Base-by-base conservation (phyloP, 2,888 invertebrate genomes). In the Noctua pronuba region DNA sequence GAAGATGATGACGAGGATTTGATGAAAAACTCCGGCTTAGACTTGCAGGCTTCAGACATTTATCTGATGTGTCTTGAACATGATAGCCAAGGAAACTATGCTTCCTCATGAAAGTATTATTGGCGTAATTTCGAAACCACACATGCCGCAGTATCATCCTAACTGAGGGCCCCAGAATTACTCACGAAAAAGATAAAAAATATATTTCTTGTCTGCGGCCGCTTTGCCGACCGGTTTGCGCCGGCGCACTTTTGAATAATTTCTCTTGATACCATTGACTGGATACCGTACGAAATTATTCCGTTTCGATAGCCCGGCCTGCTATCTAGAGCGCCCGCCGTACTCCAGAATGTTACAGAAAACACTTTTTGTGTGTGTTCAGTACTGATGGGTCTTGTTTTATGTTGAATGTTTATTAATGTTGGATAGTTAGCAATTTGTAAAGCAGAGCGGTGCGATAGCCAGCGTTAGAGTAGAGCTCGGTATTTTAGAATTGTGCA, bases 171-270 rank as follows among this genome's bases (percentile, higher is more conserved):
- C 81, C 74, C 77, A 79, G 73, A 83, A 83, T 88, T 85, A 83
- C 73, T 86, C 84, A 83, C 77, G 74, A 87, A 91, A 90, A 88
- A 84, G 74, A 67, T 49, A 76, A 88, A 89, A 90, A 88, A 87
- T 81, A 73, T 81, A 62, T 80, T 83, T 73, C 83, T 79, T 75
- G 80, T 76, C 66, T 74, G 87, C 86, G 87, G 87, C 80, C 75
- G 85, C 79, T 79, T 75, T 79, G 87, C 75, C 75, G 86, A 92
- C 92, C 92, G 91, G 92, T 92, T 90, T 85, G 79, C 80, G 77
- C 76, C 73, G 82, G 81, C 88, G 85, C 86, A 87, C 88, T 90
- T 91, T 90, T 89, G 92, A 92, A 91, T 91, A 91, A 91, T 91
- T 90, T 92, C 91, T 87, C 88, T 83, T 81, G 82, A 89, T 74